Percentiles rank a stretch among this genome's conserved stretches.
These are phyloP conservation scores for Chionis minor DNA, from an alignment of 2,113 vertebrate species.

Conservation along the genomic window DNA sequence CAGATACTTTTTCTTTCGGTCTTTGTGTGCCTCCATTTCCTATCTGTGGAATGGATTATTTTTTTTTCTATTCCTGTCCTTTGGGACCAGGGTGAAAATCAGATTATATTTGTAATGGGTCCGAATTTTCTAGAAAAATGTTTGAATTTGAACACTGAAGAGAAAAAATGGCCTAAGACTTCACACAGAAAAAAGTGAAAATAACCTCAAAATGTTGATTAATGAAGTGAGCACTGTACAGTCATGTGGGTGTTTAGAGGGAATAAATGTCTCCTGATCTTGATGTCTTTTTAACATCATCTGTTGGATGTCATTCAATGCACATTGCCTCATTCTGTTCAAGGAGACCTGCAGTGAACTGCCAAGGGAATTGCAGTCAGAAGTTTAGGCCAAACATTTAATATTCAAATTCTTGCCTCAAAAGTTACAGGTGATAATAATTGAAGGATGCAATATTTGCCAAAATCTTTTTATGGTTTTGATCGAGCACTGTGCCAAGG, in stretches of 20 bases:
- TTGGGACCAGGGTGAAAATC: constrained; percentile 7
- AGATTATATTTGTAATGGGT: constrained; percentile 11
- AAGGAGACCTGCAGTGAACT: not conserved
- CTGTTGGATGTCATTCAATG: constrained; percentile 36
- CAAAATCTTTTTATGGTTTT: not conserved
- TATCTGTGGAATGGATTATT: not conserved
- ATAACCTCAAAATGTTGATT: not conserved
- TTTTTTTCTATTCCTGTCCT: not conserved
- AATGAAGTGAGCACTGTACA: constrained; percentile 1
- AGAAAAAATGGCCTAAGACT: not conserved
- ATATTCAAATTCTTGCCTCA: not conserved
- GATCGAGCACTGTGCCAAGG: not conserved
- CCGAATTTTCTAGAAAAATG: not conserved
- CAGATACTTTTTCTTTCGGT: not conserved
- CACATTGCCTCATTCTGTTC: not conserved
- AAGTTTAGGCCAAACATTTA: constrained; percentile 8
- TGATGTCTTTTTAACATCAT: constrained; percentile 40
- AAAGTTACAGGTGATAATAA: constrained; percentile 44
- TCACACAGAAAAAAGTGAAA: not conserved
- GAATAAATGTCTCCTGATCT: constrained; percentile 18
- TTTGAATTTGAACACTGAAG: not conserved
- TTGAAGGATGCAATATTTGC: not conserved
- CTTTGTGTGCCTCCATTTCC: not conserved
- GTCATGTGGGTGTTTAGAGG: not conserved
- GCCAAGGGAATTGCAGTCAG: not conserved